These are phyloP conservation scores for Hippoglossus hippoglossus DNA, from an alignment of 2,797 vertebrate species.

Conservation along the genomic window DNA sequence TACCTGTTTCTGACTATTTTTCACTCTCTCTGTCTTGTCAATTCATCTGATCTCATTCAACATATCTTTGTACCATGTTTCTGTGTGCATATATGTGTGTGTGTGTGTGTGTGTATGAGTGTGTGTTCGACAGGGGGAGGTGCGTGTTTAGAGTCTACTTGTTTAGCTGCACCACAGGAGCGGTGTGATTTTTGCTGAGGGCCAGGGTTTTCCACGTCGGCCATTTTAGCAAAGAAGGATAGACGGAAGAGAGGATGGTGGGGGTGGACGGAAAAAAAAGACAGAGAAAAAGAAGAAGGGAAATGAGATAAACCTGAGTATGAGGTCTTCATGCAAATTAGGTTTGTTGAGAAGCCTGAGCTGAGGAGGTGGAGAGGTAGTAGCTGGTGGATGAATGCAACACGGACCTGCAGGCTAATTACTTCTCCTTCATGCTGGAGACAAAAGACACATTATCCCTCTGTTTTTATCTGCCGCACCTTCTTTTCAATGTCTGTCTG, in stretches of 20 bases:
- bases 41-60: constrained; percentile 55
- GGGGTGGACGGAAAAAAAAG: constrained; percentile 22
- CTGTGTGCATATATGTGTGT: constrained; percentile 45
- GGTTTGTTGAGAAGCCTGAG: constrained; percentile 22
- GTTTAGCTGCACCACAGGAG: constrained; percentile 69
- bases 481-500: constrained; percentile 55
- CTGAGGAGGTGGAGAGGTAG: constrained; percentile 24
- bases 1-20: constrained; percentile 38
- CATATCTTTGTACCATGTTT: constrained; percentile 50
- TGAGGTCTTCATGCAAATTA: constrained; percentile 53
- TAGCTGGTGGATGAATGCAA: constrained; percentile 58
- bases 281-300: constrained; percentile 7
- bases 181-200: constrained; percentile 76
- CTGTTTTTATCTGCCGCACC: constrained; percentile 51
- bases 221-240: constrained; percentile 79
- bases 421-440: constrained; percentile 69
- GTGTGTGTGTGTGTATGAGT: constrained; percentile 37
- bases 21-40: constrained; percentile 53
- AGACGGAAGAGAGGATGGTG: constrained; percentile 58
- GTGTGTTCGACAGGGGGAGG: constrained; percentile 32
- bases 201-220: constrained; percentile 79
- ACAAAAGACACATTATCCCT: constrained; percentile 66
- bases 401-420: constrained; percentile 67
- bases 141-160: constrained; percentile 44
- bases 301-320: constrained; percentile 13